A percentile compares a stretch with the other conserved stretches of the same genome.
These are phyloP conservation scores for Asarcornis scutulata DNA, from an alignment of 2,113 vertebrate genomes.

Conservation along the genomic window DNA sequence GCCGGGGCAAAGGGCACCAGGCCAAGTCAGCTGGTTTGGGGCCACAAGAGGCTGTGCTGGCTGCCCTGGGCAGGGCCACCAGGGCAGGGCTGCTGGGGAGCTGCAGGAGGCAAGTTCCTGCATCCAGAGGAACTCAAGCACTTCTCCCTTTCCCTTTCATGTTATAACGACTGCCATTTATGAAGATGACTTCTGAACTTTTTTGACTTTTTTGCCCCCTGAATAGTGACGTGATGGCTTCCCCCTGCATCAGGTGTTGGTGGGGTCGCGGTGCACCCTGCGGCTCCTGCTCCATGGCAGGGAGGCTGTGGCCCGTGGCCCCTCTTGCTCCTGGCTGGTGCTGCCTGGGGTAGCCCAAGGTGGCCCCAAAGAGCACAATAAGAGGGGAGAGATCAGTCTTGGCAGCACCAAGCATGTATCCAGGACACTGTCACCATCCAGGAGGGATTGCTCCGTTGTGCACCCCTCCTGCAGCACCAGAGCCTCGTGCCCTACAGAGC, in stretches of 20 bases:
- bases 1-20: accelerated
- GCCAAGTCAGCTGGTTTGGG: background rate
- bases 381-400: no score
- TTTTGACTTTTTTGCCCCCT: no score
- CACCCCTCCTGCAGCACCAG: background rate
- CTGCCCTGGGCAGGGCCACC: background rate
- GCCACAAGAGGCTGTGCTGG: background rate
- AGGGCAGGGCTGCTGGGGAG: background rate
- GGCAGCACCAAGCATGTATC: background rate
- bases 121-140: background rate
- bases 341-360: background rate
- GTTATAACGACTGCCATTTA: background rate
- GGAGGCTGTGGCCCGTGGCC: background rate
- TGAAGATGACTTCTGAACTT: background rate
- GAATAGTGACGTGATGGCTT: background rate
- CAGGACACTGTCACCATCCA: background rate
- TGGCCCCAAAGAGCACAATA: no score
- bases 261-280: background rate
- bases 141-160: background rate
- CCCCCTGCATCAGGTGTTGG: background rate
- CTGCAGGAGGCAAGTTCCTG: background rate
- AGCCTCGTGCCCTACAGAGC: background rate
- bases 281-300: background rate
- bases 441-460: background rate
- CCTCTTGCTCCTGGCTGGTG: background rate